Evolutionary conservation across 1,140 invertebrate genomes (phyloP).

Genomic region (Euwallacea fornicatus): DNA sequence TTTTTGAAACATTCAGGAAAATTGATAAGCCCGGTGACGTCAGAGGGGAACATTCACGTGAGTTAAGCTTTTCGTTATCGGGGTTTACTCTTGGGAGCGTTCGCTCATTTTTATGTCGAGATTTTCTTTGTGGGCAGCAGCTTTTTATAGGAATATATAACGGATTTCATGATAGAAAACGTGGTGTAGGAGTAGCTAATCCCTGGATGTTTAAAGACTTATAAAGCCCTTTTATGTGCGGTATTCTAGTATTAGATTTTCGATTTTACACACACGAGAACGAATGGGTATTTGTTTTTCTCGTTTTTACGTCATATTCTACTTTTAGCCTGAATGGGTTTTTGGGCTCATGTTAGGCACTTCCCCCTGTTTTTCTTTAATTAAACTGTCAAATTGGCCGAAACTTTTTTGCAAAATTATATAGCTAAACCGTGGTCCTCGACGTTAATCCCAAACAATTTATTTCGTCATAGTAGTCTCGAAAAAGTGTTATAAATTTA

Average conservation of each 20-base stretch:
- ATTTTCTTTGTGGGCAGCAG: background rate
- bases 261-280: background rate
- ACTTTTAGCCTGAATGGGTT: background rate
- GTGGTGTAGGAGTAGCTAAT: background rate
- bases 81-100: slow-evolving; percentile 2
- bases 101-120: background rate
- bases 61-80: slow-evolving; percentile 2
- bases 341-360: background rate
- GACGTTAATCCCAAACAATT: background rate
- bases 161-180: background rate
- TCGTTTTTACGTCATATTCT: background rate
- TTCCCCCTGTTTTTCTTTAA: background rate
- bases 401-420: background rate
- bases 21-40: slow-evolving; percentile 7
- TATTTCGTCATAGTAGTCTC: background rate
- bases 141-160: background rate
- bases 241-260: background rate
- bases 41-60: slow-evolving; percentile 3
- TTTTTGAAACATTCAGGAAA: background rate
- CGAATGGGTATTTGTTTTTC: background rate
- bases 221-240: background rate
- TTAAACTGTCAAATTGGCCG: background rate
- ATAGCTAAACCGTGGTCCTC: background rate
- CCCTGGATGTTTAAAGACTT: background rate
- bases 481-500: slow-evolving; percentile 17